Evolutionary conservation across 1,140 invertebrate species (phyloP).

Genomic region (Ostrea denselamellosa): DNA sequence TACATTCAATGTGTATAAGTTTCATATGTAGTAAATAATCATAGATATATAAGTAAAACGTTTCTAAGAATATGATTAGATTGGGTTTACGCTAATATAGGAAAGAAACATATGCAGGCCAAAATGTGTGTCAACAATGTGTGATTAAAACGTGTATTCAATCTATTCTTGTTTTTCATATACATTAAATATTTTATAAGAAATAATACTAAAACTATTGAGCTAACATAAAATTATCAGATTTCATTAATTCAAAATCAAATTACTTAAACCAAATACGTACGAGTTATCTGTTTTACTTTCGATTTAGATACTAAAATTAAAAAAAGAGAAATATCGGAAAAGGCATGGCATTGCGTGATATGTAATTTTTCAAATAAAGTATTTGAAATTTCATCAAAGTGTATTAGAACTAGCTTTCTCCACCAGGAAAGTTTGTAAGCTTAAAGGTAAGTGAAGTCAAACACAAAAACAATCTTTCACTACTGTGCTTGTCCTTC

Average conservation of each 20-base stretch:
- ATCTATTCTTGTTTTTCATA: not conserved
- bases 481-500: not conserved
- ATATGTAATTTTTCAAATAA: not conserved
- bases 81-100: not conserved
- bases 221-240: not conserved
- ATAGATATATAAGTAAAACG: not conserved
- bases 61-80: not conserved
- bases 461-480: not conserved
- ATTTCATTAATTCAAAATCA: not conserved
- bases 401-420: not conserved
- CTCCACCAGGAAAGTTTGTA: not conserved
- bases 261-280: not conserved
- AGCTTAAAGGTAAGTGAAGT: not conserved
- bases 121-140: not conserved
- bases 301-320: not conserved
- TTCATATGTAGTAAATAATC: not conserved
- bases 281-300: slow-evolving; percentile 4
- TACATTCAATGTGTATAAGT: not conserved
- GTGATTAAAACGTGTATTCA: not conserved
- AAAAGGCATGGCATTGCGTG: slow-evolving; percentile 27
- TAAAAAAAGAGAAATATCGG: not conserved
- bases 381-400: not conserved
- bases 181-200: not conserved
- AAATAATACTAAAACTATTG: not conserved
- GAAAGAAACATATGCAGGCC: not conserved